These are phyloP conservation scores for Archilochus colubris DNA, from an alignment of 2,113 vertebrate species.

Conservation along the genomic window DNA sequence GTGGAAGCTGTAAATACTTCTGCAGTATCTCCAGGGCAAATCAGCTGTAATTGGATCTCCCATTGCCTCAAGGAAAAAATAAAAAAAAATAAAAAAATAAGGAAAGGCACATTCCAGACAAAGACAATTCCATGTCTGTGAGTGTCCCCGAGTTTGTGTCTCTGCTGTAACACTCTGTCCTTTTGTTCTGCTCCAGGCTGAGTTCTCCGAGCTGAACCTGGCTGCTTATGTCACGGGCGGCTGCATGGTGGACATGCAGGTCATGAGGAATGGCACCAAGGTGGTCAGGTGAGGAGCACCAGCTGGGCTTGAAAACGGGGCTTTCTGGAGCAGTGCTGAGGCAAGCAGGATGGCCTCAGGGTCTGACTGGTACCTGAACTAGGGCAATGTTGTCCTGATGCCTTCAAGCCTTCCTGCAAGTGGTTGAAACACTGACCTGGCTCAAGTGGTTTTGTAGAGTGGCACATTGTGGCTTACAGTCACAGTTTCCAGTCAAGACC, in stretches of 20 bases:
- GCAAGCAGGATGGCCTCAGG: background rate
- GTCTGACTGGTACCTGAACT: background rate
- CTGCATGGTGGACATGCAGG: conserved; percentile 95
- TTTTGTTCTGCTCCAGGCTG: conserved; percentile 80
- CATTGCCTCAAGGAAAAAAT: background rate
- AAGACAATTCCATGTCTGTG: background rate
- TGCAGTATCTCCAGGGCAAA: conserved; percentile 17
- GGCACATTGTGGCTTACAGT: background rate
- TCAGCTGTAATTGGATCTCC: conserved; percentile 23
- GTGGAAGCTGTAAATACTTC: conserved; percentile 26
- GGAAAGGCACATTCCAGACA: background rate
- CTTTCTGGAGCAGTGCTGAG: background rate
- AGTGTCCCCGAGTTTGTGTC: background rate
- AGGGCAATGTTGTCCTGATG: background rate
- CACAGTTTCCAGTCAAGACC: background rate
- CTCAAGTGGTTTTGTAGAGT: background rate
- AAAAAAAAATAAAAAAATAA: background rate
- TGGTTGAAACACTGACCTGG: background rate
- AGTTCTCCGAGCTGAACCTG: conserved; percentile 95
- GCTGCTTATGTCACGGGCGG: conserved; percentile 88
- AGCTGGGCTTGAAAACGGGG: background rate
- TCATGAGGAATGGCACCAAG: conserved; percentile 88
- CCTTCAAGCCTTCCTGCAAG: background rate
- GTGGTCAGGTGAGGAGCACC: conserved; percentile 88
- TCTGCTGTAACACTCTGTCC: background rate